Base-by-base conservation (phyloP, 2,797 vertebrate genomes). In the Epinephelus awoara region DNA sequence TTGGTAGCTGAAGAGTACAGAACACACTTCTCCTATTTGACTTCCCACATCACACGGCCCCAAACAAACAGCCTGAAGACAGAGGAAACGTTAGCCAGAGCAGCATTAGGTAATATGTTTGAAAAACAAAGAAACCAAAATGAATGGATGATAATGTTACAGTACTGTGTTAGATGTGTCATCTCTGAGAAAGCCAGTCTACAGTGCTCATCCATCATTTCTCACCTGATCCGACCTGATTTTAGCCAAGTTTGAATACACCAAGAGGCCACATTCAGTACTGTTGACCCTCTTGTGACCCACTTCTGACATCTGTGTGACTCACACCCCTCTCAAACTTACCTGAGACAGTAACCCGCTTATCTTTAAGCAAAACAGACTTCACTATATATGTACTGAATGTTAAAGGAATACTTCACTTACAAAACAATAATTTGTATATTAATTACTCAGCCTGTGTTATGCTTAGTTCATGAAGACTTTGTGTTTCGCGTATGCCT, bases 231-330 rank as follows among this genome's bases (percentile, higher is more conserved):
- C 46, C 61, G 73, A 70, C 49, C 71, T 59, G 34, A 54, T 75
- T 75, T 70, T 71, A 79, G 47, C 1, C 13, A 8, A 7, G 47
- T 79, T 71, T 78, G 49, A 71, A 67, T 18, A 25, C 34, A 52
- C 54, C 29, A 15, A 23, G 57, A 42, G 40, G 51, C 67, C 21
- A n/a, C 19, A 12, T 27, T 65, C 2, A 0, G 66, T 2, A 23
- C 23, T 27, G 4, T 7, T 10, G 27, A 47, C n/a, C n/a, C 11
- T 51, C 61, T 13, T 50, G 14, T 46, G 61, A 49, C 56, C 57
- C 40, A 67, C 21, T 21, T 56, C 64, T 58, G 52, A 51, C 51
- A 66, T 23, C 40, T 0, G 25, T 57, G 59, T 19, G 11, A 55
- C 5, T 52, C 47, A 27, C 21, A 54, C 18, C 3, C 13, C 13